phyloP scores from a whole-genome alignment of 2,113 vertebrate species.

The Thomomys bottae region DNA sequence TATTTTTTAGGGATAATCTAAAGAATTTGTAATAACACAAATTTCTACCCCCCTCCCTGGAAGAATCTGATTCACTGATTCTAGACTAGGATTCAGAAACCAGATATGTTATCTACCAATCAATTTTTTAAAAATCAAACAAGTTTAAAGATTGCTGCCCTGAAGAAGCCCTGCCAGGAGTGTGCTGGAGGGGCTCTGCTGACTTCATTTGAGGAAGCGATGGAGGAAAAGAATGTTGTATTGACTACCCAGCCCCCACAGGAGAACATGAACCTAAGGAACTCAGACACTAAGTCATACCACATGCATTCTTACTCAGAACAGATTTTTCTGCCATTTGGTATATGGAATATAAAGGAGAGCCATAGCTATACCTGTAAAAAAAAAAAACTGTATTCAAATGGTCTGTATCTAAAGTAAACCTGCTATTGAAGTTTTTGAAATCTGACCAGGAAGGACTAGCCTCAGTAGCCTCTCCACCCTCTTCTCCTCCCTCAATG shows the following conservation, averaged over 20 bases:
- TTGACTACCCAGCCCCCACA: not conserved
- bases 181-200: not conserved
- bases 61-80: conserved; percentile 1
- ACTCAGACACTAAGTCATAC: conserved; percentile 33
- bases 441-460: conserved; percentile 58
- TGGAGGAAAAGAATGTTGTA: not conserved
- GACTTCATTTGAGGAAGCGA: not conserved
- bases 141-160: not conserved
- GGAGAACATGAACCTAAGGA: not conserved
- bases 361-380: conserved; percentile 13
- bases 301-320: conserved; percentile 38
- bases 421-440: conserved; percentile 61
- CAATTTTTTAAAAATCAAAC: conserved; percentile 12
- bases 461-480: too few species aligned
- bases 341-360: conserved; percentile 41
- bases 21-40: conserved; percentile 20
- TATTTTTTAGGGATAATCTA: not conserved
- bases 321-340: conserved; percentile 38
- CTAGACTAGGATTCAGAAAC: conserved; percentile 17
- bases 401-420: conserved; percentile 50
- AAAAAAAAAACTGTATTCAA: conserved; percentile 61
- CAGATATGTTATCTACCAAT: not conserved
- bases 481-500: conserved; percentile 30
- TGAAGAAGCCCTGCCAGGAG: not conserved
- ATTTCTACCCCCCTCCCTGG: not conserved